These are phyloP conservation scores for Ashinkailepas kermadecensis DNA, from an alignment of 2,888 invertebrate genomes.

Conservation along the genomic window DNA sequence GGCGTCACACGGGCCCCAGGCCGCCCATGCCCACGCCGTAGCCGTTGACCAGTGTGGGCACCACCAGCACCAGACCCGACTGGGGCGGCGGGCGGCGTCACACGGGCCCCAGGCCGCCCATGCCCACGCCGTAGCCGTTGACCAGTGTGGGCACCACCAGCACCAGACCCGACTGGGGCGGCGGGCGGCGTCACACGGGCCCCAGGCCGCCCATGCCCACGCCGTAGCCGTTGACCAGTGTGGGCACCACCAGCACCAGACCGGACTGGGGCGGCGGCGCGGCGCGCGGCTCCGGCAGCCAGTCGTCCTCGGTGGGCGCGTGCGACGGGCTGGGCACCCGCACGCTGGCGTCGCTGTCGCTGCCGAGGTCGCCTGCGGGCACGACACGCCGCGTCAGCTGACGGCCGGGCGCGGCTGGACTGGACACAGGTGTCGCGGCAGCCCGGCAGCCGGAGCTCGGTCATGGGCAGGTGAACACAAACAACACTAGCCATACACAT, in stretches of 20 bases:
- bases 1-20: background rate
- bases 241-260: constrained; percentile 3
- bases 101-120: background rate
- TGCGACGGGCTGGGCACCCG: constrained; percentile 7
- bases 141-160: background rate
- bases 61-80: background rate
- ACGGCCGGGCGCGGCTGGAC: too few species aligned
- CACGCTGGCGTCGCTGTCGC: constrained; percentile 16
- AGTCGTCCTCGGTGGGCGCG: constrained; percentile 1
- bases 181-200: too few species aligned
- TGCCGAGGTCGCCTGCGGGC: constrained; percentile 2
- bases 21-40: background rate
- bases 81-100: background rate
- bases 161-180: background rate
- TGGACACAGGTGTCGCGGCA: too few species aligned
- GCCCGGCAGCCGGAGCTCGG: too few species aligned
- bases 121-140: background rate
- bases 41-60: background rate
- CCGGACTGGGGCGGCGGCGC: background rate
- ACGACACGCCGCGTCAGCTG: background rate
- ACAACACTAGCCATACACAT: too few species aligned
- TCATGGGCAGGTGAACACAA: too few species aligned
- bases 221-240: constrained; percentile 5
- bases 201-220: background rate
- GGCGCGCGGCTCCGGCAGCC: constrained; percentile 6